These are phyloP conservation scores for Meandrusa payeni DNA, from an alignment of 2,888 invertebrate genomes.

Conservation along the genomic window DNA sequence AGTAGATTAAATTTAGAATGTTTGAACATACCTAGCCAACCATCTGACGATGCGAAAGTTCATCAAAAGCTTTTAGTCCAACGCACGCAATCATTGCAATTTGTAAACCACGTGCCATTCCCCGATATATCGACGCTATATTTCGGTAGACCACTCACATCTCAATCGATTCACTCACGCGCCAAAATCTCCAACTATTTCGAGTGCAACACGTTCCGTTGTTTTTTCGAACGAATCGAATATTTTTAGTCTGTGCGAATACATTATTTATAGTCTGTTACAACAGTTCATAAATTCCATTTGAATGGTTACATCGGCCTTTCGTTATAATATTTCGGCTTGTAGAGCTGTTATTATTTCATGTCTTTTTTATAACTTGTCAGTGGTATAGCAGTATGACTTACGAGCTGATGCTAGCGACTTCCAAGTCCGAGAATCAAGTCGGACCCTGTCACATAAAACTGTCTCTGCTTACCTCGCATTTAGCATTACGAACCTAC, in stretches of 20 bases:
- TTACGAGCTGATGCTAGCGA: too few species aligned
- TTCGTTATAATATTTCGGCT: not conserved
- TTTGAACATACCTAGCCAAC: too few species aligned
- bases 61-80: not conserved
- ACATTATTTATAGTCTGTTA: constrained; percentile 18
- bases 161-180: constrained; percentile 16
- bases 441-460: too few species aligned
- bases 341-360: not conserved
- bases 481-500: too few species aligned
- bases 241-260: constrained; percentile 26
- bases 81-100: constrained; percentile 9
- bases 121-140: constrained; percentile 26
- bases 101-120: constrained; percentile 8
- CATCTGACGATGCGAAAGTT: not conserved
- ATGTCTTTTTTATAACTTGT: too few species aligned
- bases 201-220: constrained; percentile 26
- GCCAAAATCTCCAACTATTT: constrained; percentile 30
- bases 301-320: constrained; percentile 6
- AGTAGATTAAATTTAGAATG: too few species aligned
- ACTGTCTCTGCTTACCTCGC: too few species aligned
- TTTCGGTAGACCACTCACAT: constrained; percentile 29
- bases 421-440: too few species aligned
- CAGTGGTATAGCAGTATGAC: too few species aligned
- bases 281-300: constrained; percentile 18
- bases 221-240: constrained; percentile 25